Conservation (phyloP, 2,113 vertebrate species). For the Asarcornis scutulata region DNA sequence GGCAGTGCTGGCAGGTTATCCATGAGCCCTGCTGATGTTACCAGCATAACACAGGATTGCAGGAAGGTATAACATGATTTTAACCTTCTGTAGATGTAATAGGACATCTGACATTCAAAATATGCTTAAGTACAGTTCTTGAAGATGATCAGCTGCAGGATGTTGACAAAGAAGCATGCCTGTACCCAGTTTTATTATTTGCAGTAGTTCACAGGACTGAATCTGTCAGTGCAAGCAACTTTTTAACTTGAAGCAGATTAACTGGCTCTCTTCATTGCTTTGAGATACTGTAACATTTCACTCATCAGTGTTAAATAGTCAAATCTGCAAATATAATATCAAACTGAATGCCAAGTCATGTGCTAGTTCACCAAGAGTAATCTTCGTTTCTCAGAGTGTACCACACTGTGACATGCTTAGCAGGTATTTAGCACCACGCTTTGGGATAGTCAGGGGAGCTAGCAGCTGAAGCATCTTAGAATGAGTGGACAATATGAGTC, state of each 20-base stretch:
- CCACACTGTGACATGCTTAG: fast-evolving
- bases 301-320: neutral
- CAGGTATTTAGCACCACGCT: neutral
- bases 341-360: neutral
- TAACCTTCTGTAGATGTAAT: neutral
- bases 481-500: neutral
- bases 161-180: neutral
- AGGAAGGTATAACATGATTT: neutral
- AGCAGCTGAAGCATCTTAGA: neutral
- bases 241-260: neutral
- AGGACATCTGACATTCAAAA: neutral
- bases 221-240: neutral
- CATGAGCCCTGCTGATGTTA: neutral
- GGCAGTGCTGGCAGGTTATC: neutral
- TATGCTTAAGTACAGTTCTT: neutral
- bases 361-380: neutral
- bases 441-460: neutral
- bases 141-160: neutral
- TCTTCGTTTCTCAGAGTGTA: neutral
- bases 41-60: neutral
- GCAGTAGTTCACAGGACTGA: neutral
- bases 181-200: neutral
- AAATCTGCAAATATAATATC: neutral
- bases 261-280: neutral
- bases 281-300: neutral